These are phyloP conservation scores for Paraplagusia blochii DNA, from an alignment of 2,113 vertebrate species.

Conservation along the genomic window DNA sequence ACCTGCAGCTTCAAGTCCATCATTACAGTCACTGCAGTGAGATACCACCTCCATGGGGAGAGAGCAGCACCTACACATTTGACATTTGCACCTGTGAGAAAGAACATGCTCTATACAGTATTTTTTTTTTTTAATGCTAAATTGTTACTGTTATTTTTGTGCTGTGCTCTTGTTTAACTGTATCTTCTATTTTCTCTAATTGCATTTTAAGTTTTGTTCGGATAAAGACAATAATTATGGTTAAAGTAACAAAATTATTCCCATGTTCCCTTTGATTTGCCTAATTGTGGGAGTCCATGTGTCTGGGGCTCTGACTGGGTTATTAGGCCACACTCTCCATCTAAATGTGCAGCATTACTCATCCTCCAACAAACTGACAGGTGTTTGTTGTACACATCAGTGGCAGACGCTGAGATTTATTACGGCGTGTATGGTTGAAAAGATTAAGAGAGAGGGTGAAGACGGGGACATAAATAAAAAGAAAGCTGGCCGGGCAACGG, in stretches of 20 bases:
- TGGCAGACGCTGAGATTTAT: conserved; percentile 42
- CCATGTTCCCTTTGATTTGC: conserved; percentile 49
- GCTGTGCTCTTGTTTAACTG: conserved; percentile 39
- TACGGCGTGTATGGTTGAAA: conserved; percentile 10
- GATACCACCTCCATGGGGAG: background rate
- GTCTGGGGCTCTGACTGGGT: background rate
- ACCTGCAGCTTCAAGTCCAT: background rate
- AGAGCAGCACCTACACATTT: background rate
- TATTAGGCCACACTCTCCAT: conserved; percentile 21
- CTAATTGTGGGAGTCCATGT: conserved; percentile 32
- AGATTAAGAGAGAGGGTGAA: conserved; percentile 41
- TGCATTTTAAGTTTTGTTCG: conserved; percentile 27
- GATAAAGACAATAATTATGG: conserved; percentile 42
- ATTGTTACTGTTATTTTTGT: conserved; percentile 28
- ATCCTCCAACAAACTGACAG: conserved; percentile 37
- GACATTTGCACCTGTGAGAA: background rate
- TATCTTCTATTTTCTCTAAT: conserved; percentile 37
- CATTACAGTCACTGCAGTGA: background rate
- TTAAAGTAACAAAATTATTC: conserved; percentile 45
- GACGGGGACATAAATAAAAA: conserved; percentile 49
- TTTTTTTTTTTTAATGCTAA: conserved; percentile 14
- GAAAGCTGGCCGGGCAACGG: conserved; percentile 15
- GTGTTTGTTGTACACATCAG: conserved; percentile 39
- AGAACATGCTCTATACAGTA: too few species aligned
- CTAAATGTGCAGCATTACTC: conserved; percentile 36